Conservation (phyloP, 2,113 vertebrate species). For the Rattus norvegicus region DNA sequence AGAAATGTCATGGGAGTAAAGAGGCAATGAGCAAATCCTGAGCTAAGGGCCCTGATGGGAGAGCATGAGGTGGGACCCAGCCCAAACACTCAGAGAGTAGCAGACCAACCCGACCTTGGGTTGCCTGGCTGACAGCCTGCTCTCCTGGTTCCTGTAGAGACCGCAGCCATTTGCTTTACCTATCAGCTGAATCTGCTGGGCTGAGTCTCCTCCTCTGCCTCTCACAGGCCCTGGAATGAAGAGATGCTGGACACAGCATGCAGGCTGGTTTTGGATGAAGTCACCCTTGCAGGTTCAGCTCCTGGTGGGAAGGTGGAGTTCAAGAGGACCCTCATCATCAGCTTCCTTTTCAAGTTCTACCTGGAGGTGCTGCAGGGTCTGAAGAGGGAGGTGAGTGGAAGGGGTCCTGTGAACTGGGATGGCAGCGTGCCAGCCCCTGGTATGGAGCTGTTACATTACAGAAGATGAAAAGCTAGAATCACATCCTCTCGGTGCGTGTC, state of each 20-base stretch:
- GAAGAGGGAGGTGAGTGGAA: slow-evolving; percentile 84
- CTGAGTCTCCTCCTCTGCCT: background rate
- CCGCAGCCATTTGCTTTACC: background rate
- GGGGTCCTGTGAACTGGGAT: background rate
- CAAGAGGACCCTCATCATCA: slow-evolving; percentile 88
- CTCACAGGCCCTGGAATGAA: slow-evolving; percentile 89
- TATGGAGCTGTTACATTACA: background rate
- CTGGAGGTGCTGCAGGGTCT: slow-evolving; percentile 87
- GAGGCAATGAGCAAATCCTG: background rate
- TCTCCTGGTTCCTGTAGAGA: background rate
- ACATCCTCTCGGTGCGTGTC: background rate
- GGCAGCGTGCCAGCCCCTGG: background rate
- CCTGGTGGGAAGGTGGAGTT: slow-evolving; percentile 90
- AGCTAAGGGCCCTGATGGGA: slow-evolving; percentile 75
- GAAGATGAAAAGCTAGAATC: background rate
- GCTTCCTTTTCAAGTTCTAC: slow-evolving; percentile 93
- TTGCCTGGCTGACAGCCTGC: slow-evolving; percentile 26
- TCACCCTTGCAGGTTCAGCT: slow-evolving; percentile 84
- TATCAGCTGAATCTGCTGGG: background rate
- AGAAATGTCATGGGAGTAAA: background rate
- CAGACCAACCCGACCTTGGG: slow-evolving; percentile 88
- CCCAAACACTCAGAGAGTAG: slow-evolving; percentile 87
- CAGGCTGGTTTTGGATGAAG: slow-evolving; percentile 88
- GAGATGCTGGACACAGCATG: slow-evolving; percentile 89
- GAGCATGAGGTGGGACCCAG: slow-evolving; percentile 86